A percentile compares a stretch with the other conserved stretches of the same genome.
Conservation (phyloP, 2,797 vertebrate species). For the Otolemur crassicaudatus region DNA sequence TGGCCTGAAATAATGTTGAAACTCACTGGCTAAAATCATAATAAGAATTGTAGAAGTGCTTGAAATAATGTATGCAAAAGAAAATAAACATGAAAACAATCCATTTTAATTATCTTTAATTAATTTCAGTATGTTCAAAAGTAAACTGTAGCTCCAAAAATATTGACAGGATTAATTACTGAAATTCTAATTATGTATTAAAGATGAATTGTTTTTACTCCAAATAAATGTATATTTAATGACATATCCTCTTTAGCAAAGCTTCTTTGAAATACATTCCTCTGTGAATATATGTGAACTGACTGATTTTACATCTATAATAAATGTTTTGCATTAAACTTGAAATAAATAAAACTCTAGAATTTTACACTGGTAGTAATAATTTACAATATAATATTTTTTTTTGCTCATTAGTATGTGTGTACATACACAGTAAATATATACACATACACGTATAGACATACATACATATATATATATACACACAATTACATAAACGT, state of each 20-base stretch:
- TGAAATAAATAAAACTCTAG: slow-evolving; percentile 35
- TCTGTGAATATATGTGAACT: not conserved
- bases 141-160: not conserved
- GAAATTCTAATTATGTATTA: not conserved
- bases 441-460: not conserved
- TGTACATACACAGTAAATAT: no score
- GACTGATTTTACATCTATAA: not conserved
- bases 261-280: not conserved
- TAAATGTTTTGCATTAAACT: not conserved
- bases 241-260: not conserved
- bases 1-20: not conserved
- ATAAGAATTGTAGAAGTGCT: not conserved
- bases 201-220: not conserved
- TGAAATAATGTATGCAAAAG: not conserved
- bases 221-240: slow-evolving; percentile 19
- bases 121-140: not conserved
- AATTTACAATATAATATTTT: slow-evolving; percentile 2
- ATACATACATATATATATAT: not conserved
- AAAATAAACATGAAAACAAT: not conserved
- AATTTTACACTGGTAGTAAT: not conserved
- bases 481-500: not conserved
- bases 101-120: not conserved
- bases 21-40: not conserved
- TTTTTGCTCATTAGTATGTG: not conserved
- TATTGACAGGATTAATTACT: not conserved